These are phyloP conservation scores for Drosophila mauritiana DNA, from an alignment of 1,140 invertebrate genomes.

Conservation along the genomic window DNA sequence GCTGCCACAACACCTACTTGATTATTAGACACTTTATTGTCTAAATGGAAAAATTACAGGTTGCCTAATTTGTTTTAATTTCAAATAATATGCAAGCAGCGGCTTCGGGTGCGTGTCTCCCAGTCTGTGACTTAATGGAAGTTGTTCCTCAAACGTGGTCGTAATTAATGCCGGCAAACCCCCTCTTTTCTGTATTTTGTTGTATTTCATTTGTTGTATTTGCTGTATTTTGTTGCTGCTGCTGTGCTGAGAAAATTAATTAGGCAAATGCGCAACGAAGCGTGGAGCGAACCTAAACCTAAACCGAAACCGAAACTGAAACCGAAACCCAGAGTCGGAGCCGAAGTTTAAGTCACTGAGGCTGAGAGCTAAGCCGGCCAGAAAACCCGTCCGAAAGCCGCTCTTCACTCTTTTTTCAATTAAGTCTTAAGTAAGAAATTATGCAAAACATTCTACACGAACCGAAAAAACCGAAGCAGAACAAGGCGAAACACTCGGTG, in stretches of 20 bases:
- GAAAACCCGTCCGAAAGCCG: conserved; percentile 48
- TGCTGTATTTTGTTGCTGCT: conserved; percentile 23
- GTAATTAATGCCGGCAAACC: conserved; percentile 70
- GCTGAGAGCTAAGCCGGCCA: conserved; percentile 24
- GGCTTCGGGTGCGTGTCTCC: conserved; percentile 40
- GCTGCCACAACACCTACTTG: conserved; percentile 73
- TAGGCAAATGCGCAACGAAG: conserved; percentile 81
- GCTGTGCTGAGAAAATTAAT: conserved; percentile 80
- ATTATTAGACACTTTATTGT: conserved; percentile 81
- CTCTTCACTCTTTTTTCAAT: conserved; percentile 71
- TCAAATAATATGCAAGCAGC: conserved; percentile 77
- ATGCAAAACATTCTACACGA: conserved; percentile 75
- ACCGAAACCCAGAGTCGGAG: conserved; percentile 39
- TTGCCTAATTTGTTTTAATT: conserved; percentile 84
- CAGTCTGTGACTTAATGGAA: conserved; percentile 65
- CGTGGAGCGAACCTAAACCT: conserved; percentile 65
- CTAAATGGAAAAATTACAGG: conserved; percentile 81
- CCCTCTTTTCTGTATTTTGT: conserved; percentile 28
- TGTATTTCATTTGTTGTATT: conserved; percentile 1
- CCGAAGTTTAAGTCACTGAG: conserved; percentile 45
- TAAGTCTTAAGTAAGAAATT: conserved; percentile 84
- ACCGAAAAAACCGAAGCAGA: conserved; percentile 30
- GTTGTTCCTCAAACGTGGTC: conserved; percentile 79
- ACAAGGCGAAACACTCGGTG: conserved; percentile 39
- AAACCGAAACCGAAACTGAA: conserved; percentile 46